Evolutionary conservation across 1,140 invertebrate species (phyloP).

Genomic region (Palaemon carinicauda): DNA sequence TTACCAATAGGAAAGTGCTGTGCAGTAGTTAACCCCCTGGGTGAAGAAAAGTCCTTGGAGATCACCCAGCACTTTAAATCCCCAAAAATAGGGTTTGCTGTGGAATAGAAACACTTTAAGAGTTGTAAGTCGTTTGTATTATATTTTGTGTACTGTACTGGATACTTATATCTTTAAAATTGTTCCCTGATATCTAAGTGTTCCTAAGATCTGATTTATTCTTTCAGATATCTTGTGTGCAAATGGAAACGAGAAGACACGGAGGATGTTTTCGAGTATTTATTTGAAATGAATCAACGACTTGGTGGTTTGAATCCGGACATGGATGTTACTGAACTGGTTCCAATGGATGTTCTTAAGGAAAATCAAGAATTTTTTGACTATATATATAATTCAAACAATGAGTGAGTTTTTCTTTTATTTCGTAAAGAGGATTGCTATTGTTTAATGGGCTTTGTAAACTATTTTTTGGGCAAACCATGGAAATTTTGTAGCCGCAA

Average conservation of each 20-base stretch:
- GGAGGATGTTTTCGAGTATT: slow-evolving; percentile 73
- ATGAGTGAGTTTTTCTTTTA: slow-evolving; percentile 70
- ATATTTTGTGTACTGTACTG: too few relatives aligned
- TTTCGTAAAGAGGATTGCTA: neutral
- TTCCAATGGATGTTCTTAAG: slow-evolving; percentile 76
- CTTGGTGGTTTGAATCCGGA: slow-evolving; percentile 64
- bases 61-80: too few relatives aligned
- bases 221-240: slow-evolving; percentile 86
- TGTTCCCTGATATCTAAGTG: neutral
- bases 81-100: too few relatives aligned
- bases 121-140: too few relatives aligned
- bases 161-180: too few relatives aligned
- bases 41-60: too few relatives aligned
- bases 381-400: slow-evolving; percentile 85
- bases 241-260: slow-evolving; percentile 74
- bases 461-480: neutral
- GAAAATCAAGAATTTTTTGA: slow-evolving; percentile 76
- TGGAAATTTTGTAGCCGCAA: too few relatives aligned
- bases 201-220: neutral
- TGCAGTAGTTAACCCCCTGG: too few relatives aligned
- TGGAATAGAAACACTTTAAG: too few relatives aligned
- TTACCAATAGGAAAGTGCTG: too few relatives aligned
- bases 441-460: neutral
- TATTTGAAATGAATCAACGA: slow-evolving; percentile 74
- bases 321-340: slow-evolving; percentile 71